These are phyloP conservation scores for Limnephilus lunatus DNA, from an alignment of 2,888 invertebrate genomes.

Conservation along the genomic window DNA sequence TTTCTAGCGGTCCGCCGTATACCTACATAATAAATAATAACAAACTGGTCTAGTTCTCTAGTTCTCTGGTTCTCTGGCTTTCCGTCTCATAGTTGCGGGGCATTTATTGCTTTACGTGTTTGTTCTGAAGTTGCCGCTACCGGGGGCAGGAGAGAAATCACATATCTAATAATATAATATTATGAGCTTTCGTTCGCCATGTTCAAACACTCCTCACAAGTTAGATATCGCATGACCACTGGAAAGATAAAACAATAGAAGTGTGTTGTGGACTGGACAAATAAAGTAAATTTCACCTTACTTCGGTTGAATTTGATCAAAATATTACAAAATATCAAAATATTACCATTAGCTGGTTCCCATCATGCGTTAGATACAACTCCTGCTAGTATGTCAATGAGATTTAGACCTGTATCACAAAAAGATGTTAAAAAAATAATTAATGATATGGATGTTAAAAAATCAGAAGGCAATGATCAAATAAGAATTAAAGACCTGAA, in stretches of 20 bases:
- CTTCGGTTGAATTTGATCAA: too few species aligned
- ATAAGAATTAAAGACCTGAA: too few species aligned
- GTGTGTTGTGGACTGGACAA: background rate
- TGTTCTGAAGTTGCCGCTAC: background rate
- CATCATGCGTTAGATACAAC: too few species aligned
- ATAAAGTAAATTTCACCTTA: too few species aligned
- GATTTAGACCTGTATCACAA: too few species aligned
- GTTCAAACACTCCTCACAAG: background rate
- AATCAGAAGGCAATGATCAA: too few species aligned
- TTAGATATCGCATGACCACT: background rate
- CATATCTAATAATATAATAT: background rate
- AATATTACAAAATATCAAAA: too few species aligned
- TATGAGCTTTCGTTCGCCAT: conserved; percentile 26
- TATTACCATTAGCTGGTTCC: too few species aligned
- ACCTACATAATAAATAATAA: background rate
- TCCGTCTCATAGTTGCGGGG: background rate
- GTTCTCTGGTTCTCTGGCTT: background rate
- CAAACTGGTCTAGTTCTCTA: background rate
- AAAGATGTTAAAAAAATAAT: too few species aligned
- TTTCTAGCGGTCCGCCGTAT: background rate
- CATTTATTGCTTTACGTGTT: conserved; percentile 25
- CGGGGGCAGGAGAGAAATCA: background rate
- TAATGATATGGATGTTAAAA: too few species aligned
- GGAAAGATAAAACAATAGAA: background rate
- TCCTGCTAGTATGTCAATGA: too few species aligned